These are phyloP conservation scores for Euphonia xanthogaster DNA, from an alignment of 2,797 vertebrate genomes.

Conservation along the genomic window DNA sequence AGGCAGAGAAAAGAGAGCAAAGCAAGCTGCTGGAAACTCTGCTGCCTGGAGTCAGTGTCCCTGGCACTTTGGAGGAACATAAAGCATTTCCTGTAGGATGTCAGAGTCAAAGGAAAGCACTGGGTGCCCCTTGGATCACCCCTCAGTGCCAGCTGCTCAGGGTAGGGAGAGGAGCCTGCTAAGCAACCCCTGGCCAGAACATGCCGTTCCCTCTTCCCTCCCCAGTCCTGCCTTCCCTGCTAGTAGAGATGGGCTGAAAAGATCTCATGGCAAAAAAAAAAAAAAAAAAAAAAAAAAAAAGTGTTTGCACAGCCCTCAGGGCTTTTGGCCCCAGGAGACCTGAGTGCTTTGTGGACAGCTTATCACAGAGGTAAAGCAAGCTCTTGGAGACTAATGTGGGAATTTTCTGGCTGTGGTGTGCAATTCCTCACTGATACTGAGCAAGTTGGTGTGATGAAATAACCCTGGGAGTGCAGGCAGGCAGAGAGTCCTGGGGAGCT, in stretches of 20 bases:
- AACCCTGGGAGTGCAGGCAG: not conserved
- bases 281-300: not conserved
- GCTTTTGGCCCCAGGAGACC: not conserved
- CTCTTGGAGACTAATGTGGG: not conserved
- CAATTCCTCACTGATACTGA: not conserved
- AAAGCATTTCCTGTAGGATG: constrained; percentile 54
- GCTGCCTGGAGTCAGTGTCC: not conserved
- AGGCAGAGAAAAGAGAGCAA: not conserved
- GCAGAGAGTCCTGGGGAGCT: not conserved
- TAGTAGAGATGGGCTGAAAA: constrained; percentile 35
- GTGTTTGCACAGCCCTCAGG: not conserved
- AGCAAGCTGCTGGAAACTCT: not conserved
- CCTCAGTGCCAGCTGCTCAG: not conserved
- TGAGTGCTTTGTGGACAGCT: not conserved
- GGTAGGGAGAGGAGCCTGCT: constrained; percentile 44
- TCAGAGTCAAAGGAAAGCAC: constrained; percentile 37
- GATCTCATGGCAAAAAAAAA: not conserved
- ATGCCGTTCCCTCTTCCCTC: constrained; percentile 33
- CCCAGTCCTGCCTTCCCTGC: not conserved
- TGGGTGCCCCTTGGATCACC: constrained; percentile 64
- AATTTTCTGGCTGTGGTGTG: constrained; percentile 9
- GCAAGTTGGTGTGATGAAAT: not conserved
- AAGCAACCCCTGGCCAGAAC: constrained; percentile 51
- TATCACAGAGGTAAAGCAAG: constrained; percentile 13
- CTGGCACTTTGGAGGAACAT: constrained; percentile 15